Evolutionary conservation across 2,888 invertebrate species (phyloP).

Genomic region (Gerosis bhagava): DNA sequence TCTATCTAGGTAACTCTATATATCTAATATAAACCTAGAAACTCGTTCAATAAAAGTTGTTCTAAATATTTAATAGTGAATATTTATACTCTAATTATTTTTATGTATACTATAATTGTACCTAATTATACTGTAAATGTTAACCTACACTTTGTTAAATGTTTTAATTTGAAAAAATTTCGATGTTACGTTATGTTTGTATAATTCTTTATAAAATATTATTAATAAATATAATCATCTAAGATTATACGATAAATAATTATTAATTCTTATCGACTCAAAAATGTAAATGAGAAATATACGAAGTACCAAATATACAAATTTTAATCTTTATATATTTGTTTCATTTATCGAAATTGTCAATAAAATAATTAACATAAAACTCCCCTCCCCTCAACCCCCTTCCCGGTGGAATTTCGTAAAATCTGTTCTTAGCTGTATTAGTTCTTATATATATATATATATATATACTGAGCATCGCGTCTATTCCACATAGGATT

Average conservation of each 20-base stretch:
- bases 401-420: no score
- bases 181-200: conserved; percentile 62
- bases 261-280: conserved; percentile 76
- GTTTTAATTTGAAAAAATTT: conserved; percentile 59
- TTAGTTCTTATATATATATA: no score
- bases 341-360: no score
- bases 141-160: conserved; percentile 72
- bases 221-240: conserved; percentile 58
- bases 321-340: conserved; percentile 72
- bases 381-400: no score
- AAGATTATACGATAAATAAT: conserved; percentile 63
- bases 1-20: conserved; percentile 58
- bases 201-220: conserved; percentile 61
- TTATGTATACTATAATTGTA: conserved; percentile 51
- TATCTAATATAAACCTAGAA: conserved; percentile 51
- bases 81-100: conserved; percentile 46
- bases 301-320: conserved; percentile 82
- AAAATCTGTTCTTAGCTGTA: no score
- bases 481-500: no score
- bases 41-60: conserved; percentile 77
- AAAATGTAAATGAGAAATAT: conserved; percentile 78
- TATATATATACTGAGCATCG: no score
- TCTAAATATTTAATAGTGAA: conserved; percentile 62
- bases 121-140: conserved; percentile 41
- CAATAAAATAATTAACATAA: no score